Conservation (phyloP, 2,888 invertebrate species). For the Luffia ferchaultella region DNA sequence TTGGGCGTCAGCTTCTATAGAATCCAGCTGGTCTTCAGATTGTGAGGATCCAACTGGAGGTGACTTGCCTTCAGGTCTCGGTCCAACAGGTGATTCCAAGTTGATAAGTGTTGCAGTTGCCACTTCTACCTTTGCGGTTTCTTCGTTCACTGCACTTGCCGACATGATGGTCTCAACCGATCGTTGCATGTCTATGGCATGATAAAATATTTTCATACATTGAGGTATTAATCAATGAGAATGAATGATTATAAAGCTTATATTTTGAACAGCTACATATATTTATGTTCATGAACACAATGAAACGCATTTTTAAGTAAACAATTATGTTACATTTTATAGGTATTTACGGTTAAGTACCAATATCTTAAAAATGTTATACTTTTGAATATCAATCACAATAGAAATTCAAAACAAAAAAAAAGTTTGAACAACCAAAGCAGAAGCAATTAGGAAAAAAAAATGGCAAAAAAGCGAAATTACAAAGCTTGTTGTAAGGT, state of each 20-base stretch:
- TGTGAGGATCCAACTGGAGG: conserved; percentile 17
- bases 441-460: too few relatives aligned
- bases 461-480: too few relatives aligned
- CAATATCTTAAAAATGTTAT: too few relatives aligned
- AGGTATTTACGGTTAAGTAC: too few relatives aligned
- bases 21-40: conserved; percentile 47
- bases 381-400: too few relatives aligned
- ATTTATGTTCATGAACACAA: conserved; percentile 5
- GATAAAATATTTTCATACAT: not conserved
- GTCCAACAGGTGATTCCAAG: conserved; percentile 42
- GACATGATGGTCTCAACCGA: conserved; percentile 51
- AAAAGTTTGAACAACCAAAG: too few relatives aligned
- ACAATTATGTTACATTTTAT: not conserved
- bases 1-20: conserved; percentile 37
- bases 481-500: not conserved
- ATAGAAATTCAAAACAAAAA: too few relatives aligned
- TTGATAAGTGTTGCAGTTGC: conserved; percentile 51
- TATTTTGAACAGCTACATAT: conserved; percentile 8
- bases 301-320: not conserved
- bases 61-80: conserved; percentile 4
- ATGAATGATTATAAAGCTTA: conserved; percentile 2
- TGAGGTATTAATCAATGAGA: not conserved
- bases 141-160: conserved; percentile 45
- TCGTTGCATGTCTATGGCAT: conserved; percentile 41
- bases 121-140: conserved; percentile 36